phyloP scores from a whole-genome alignment of 2,888 invertebrate genomes.

The Sisyra terminalis region DNA sequence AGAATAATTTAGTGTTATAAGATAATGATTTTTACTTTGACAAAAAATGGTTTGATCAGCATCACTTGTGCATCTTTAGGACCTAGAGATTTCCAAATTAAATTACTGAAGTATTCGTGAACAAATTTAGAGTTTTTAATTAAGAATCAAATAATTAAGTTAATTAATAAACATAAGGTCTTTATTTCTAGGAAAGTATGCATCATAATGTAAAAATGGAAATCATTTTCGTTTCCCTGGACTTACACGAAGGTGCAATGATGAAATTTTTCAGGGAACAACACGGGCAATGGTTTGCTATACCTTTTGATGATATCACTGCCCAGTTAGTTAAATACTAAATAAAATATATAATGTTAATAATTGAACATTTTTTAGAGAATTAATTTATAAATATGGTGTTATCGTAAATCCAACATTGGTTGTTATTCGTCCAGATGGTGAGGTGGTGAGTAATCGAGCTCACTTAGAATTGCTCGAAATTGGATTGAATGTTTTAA shows the following conservation, averaged over 20 bases:
- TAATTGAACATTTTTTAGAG: constrained; percentile 11
- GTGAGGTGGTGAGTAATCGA: constrained; percentile 14
- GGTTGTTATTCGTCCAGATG: constrained; percentile 14
- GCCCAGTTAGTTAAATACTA: constrained; percentile 4
- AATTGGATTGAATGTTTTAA: constrained; percentile 16
- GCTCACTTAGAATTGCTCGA: constrained; percentile 15
- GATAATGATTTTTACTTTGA: no score
- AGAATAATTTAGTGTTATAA: no score
- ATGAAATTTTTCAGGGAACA: constrained; percentile 14
- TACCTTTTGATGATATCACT: constrained; percentile 13
- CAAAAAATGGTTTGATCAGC: no score
- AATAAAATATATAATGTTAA: background rate
- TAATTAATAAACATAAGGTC: no score
- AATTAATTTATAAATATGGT: constrained; percentile 14
- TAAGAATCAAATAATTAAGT: no score
- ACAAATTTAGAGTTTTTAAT: no score
- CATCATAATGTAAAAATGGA: constrained; percentile 14
- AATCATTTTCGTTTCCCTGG: constrained; percentile 17
- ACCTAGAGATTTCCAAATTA: no score
- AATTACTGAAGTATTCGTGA: no score
- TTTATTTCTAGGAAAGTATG: constrained; percentile 13
- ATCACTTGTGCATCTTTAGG: no score
- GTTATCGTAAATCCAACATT: constrained; percentile 15
- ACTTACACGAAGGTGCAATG: constrained; percentile 14
- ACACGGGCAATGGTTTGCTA: constrained; percentile 18